Evolutionary conservation across 2,113 vertebrate genomes (phyloP).

Genomic region (Corythaeola cristata): DNA sequence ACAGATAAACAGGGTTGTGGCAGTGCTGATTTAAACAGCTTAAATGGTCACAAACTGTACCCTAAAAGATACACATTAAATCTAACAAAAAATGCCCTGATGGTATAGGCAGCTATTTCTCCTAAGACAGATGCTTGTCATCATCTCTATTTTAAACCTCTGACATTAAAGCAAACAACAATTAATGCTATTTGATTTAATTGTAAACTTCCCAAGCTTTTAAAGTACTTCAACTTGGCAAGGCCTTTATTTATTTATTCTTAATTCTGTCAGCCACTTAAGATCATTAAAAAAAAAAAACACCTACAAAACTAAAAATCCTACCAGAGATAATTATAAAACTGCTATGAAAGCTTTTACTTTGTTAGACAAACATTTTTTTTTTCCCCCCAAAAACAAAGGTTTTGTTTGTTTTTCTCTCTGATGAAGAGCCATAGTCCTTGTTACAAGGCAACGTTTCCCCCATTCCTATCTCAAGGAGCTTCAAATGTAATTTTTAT

Average conservation of each 20-base stretch:
- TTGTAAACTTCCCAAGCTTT: neutral
- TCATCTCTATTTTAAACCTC: neutral
- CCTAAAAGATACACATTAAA: neutral
- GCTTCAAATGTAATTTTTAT: neutral
- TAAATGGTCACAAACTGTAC: neutral
- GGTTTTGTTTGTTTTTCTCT: neutral
- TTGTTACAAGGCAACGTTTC: neutral
- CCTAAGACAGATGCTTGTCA: neutral
- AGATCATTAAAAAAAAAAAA: neutral
- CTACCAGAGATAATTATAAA: neutral
- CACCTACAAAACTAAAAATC: neutral
- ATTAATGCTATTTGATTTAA: neutral
- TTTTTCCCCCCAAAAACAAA: accelerated
- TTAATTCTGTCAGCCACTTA: neutral
- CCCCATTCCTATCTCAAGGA: neutral
- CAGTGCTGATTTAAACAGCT: neutral
- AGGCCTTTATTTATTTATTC: neutral
- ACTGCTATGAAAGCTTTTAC: neutral
- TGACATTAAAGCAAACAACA: neutral
- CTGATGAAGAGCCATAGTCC: neutral
- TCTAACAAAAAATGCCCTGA: neutral
- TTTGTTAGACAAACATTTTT: neutral
- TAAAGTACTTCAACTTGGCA: neutral
- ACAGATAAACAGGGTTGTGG: neutral
- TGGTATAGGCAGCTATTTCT: neutral